Conservation (phyloP, 2,888 invertebrate genomes). For the Hirtodrosophila cameraria region DNA sequence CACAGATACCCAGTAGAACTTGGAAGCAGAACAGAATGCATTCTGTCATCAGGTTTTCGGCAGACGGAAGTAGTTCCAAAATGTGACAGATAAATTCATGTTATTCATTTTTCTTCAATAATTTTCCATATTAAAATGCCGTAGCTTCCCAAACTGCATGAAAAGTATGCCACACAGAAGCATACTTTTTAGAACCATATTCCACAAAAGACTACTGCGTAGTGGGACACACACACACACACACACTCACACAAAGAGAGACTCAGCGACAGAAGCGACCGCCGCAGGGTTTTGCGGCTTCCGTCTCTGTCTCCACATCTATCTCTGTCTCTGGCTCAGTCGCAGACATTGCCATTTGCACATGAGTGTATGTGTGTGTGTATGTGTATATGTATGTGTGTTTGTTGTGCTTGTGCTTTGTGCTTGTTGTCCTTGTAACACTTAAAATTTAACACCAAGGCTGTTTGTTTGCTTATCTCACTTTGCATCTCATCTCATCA, state of each 20-base stretch:
- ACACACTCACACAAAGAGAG: slow-evolving; percentile 20
- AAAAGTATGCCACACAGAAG: no score
- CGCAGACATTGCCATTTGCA: slow-evolving; percentile 42
- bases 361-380: slow-evolving; percentile 6
- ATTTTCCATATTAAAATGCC: no score
- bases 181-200: no score
- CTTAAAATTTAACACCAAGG: slow-evolving; percentile 78
- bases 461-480: slow-evolving; percentile 73
- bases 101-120: no score
- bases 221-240: slow-evolving; percentile 1
- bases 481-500: slow-evolving; percentile 60
- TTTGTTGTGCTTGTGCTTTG: slow-evolving; percentile 24
- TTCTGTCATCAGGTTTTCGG: no score
- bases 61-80: no score
- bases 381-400: slow-evolving; percentile 7
- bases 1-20: no score
- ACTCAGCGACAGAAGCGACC: slow-evolving; percentile 38
- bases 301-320: slow-evolving; percentile 14
- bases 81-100: no score
- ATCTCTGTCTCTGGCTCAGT: slow-evolving; percentile 14
- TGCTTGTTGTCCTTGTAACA: slow-evolving; percentile 76
- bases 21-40: no score
- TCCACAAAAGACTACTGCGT: no score
- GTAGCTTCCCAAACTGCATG: no score
- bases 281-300: slow-evolving; percentile 61